Evolutionary conservation across 2,888 invertebrate species (phyloP).

Genomic region (Poecilobothrus nobilitatus): DNA sequence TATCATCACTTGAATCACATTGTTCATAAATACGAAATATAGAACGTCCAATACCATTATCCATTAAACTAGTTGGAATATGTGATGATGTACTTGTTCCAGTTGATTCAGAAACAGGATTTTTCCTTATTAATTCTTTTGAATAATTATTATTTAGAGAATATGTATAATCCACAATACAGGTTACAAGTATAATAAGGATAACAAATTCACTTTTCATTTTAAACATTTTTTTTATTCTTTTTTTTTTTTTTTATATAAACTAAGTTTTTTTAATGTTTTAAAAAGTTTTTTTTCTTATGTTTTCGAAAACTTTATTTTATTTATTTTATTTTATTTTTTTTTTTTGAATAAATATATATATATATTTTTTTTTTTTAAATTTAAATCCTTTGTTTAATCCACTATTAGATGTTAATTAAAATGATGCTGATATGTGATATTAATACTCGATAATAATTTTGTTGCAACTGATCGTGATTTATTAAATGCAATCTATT

Average conservation of each 20-base stretch:
- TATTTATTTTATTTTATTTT: too few relatives aligned
- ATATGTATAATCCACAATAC: neutral
- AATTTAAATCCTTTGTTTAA: neutral
- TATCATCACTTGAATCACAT: slow-evolving; percentile 55
- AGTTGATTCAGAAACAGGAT: neutral
- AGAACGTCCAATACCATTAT: slow-evolving; percentile 35
- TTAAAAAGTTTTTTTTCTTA: too few relatives aligned
- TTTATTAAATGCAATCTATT: neutral
- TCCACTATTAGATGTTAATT: neutral
- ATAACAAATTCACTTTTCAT: neutral
- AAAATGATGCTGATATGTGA: neutral
- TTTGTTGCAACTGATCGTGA: slow-evolving; percentile 3
- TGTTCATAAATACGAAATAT: slow-evolving; percentile 44
- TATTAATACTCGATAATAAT: neutral
- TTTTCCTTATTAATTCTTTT: neutral
- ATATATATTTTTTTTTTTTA: too few relatives aligned
- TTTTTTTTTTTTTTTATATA: neutral
- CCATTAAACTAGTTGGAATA: slow-evolving; percentile 20
- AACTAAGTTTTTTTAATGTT: too few relatives aligned
- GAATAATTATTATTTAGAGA: neutral
- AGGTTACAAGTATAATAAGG: neutral
- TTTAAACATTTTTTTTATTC: neutral
- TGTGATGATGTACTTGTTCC: slow-evolving; percentile 2
- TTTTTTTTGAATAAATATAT: too few relatives aligned
- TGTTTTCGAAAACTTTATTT: too few relatives aligned